phyloP scores from a whole-genome alignment of 1,140 invertebrate species.

The Drosophila busckii region DNA sequence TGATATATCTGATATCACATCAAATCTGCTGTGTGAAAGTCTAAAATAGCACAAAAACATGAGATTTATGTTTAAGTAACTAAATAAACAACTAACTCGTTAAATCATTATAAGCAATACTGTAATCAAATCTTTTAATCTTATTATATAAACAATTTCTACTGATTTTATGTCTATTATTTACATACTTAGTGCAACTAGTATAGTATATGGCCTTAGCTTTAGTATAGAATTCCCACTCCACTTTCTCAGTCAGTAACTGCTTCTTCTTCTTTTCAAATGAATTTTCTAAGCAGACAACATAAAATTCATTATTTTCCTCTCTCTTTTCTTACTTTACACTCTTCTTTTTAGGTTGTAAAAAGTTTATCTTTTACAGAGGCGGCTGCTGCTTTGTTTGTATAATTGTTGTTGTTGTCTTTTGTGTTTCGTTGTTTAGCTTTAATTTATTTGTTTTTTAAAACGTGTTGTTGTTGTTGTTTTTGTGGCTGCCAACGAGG shows the following conservation, averaged over 20 bases:
- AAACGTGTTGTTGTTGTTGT: conserved; percentile 2
- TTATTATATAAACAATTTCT: too few species aligned
- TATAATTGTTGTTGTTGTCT: conserved; percentile 13
- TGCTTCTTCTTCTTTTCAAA: neutral
- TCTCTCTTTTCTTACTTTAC: conserved; percentile 13
- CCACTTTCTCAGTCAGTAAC: neutral
- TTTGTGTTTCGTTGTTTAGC: conserved; percentile 23
- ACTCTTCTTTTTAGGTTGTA: conserved; percentile 14
- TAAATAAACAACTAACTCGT: too few species aligned
- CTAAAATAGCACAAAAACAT: conserved; percentile 5
- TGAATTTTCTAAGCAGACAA: conserved; percentile 34
- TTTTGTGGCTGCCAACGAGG: conserved; percentile 17
- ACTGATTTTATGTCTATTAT: too few species aligned
- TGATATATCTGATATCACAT: conserved; percentile 20
- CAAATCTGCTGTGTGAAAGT: neutral
- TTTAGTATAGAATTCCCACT: too few species aligned
- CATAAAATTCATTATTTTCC: conserved; percentile 26
- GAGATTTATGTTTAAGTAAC: too few species aligned
- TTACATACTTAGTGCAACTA: too few species aligned
- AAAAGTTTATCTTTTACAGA: conserved; percentile 33
- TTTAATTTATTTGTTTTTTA: conserved; percentile 37
- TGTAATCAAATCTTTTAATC: too few species aligned
- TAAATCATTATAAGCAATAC: too few species aligned
- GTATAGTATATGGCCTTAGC: too few species aligned
- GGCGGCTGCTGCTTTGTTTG: conserved; percentile 23